A percentile compares a stretch with the other conserved stretches of the same genome.
phyloP scores from a whole-genome alignment of 64 coral and sea anemone species.

The Montipora capricornis region DNA sequence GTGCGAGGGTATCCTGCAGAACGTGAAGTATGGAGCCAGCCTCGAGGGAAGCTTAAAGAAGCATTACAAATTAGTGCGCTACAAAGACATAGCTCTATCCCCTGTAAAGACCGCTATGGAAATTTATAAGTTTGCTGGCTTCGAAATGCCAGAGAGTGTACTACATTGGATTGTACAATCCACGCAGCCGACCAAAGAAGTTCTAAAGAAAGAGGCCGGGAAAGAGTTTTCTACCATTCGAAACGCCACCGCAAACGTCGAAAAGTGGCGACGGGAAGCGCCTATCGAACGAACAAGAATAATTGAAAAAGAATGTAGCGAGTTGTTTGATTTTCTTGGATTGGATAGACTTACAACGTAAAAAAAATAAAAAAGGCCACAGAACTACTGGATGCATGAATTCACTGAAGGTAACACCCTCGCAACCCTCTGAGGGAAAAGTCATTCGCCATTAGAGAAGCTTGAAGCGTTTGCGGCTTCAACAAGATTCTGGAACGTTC shows the following conservation, averaged over 20 bases:
- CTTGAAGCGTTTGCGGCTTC: too few relatives aligned
- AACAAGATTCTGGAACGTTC: too few relatives aligned
- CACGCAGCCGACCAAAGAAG: constrained; percentile 60
- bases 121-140: constrained; percentile 76
- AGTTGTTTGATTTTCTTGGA: constrained; percentile 38
- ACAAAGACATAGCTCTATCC: constrained; percentile 51
- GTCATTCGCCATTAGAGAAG: too few relatives aligned
- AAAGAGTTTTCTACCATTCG: constrained; percentile 43
- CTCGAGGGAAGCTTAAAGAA: constrained; percentile 12
- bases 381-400: too few relatives aligned
- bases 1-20: constrained; percentile 54
- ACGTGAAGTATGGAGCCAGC: constrained; percentile 57
- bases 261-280: constrained; percentile 65
- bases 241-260: constrained; percentile 56
- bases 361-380: too few relatives aligned
- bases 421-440: too few relatives aligned
- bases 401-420: too few relatives aligned
- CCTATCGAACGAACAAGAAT: constrained; percentile 29
- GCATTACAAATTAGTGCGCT: constrained; percentile 45
- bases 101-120: constrained; percentile 51
- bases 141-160: constrained; percentile 45
- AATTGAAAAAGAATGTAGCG: constrained; percentile 62
- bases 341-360: constrained; percentile 11
- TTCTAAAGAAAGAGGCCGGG: background rate
- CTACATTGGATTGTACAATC: constrained; percentile 51